phyloP scores from a whole-genome alignment of 2,113 vertebrate species.

The Caretta caretta region DNA sequence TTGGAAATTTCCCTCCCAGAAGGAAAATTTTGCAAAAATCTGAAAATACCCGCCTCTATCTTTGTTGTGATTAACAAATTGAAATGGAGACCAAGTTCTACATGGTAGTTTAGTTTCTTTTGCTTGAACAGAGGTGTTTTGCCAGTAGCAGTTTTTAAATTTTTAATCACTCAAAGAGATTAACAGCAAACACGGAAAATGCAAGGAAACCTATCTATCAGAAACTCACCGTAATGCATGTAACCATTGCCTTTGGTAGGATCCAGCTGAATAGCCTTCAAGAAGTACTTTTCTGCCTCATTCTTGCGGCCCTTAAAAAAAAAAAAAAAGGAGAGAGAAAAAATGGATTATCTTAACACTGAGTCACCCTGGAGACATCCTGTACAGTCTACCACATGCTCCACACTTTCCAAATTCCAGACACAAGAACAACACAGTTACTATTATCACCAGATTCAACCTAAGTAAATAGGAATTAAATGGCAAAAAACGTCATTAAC shows the following conservation, averaged over 20 bases:
- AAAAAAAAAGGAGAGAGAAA: slow-evolving; percentile 4
- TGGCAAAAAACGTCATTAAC: not conserved
- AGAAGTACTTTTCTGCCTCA: slow-evolving; percentile 95
- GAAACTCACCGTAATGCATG: slow-evolving; percentile 97
- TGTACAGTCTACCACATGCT: not conserved
- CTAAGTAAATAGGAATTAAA: not conserved
- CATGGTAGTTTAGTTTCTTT: slow-evolving; percentile 25
- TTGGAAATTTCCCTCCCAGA: slow-evolving; percentile 23
- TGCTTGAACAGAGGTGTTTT: slow-evolving; percentile 7
- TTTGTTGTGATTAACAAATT: slow-evolving; percentile 32
- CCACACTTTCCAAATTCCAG: slow-evolving; percentile 5
- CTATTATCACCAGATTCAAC: slow-evolving; percentile 7
- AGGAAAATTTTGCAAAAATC: slow-evolving; percentile 21
- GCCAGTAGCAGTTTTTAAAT: slow-evolving; percentile 25
- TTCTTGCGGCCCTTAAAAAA: slow-evolving; percentile 90
- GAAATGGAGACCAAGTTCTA: slow-evolving; percentile 35
- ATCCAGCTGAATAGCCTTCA: slow-evolving; percentile 97
- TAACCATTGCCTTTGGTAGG: slow-evolving; percentile 98
- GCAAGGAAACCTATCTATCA: slow-evolving; percentile 39
- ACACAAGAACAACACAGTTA: slow-evolving; percentile 26
- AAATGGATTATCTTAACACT: slow-evolving; percentile 34
- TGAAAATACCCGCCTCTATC: slow-evolving; percentile 6
- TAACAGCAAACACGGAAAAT: slow-evolving; percentile 16
- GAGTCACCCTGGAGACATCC: not conserved
- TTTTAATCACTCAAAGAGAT: slow-evolving; percentile 44